Evolutionary conservation across 1,140 invertebrate genomes (phyloP).

Genomic region (Sitodiplosis mosellana): DNA sequence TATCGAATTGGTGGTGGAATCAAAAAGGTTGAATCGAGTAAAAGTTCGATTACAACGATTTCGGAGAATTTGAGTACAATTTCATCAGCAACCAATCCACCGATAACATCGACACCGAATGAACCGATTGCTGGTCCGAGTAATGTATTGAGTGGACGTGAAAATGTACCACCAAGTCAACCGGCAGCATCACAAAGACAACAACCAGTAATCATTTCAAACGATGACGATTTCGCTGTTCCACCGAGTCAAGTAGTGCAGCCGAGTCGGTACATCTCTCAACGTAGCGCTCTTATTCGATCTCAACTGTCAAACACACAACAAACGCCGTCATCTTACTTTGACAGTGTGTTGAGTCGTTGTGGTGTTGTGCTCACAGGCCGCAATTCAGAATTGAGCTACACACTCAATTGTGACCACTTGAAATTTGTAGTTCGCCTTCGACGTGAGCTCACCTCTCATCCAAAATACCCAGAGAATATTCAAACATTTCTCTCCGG

Average conservation of each 20-base stretch:
- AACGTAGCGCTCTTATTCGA: constrained; percentile 16
- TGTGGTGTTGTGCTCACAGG: constrained; percentile 18
- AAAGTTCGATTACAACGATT: too few relatives aligned
- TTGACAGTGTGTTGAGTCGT: constrained; percentile 17
- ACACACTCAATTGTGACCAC: constrained; percentile 8
- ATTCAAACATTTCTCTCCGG: constrained; percentile 22
- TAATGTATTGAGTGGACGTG: too few relatives aligned
- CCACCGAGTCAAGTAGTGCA: neutral
- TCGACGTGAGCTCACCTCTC: constrained; percentile 13
- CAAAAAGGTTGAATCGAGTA: too few relatives aligned
- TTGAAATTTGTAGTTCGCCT: constrained; percentile 18
- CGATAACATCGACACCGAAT: too few relatives aligned
- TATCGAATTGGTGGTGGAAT: too few relatives aligned
- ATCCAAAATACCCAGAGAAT: constrained; percentile 16
- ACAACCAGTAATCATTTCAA: too few relatives aligned
- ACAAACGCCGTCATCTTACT: constrained; percentile 20
- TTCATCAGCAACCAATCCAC: too few relatives aligned
- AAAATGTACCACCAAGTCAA: neutral
- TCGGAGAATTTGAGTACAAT: too few relatives aligned
- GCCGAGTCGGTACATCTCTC: constrained; percentile 16
- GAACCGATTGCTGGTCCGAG: too few relatives aligned
- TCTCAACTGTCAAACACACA: constrained; percentile 13
- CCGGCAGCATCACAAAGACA: neutral
- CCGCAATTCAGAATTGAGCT: constrained; percentile 6
- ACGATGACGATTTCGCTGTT: neutral